A percentile compares a stretch with the other conserved stretches of the same genome.
Evolutionary conservation across 2,888 invertebrate species (phyloP).

Genomic region (Neoaliturus tenellus): DNA sequence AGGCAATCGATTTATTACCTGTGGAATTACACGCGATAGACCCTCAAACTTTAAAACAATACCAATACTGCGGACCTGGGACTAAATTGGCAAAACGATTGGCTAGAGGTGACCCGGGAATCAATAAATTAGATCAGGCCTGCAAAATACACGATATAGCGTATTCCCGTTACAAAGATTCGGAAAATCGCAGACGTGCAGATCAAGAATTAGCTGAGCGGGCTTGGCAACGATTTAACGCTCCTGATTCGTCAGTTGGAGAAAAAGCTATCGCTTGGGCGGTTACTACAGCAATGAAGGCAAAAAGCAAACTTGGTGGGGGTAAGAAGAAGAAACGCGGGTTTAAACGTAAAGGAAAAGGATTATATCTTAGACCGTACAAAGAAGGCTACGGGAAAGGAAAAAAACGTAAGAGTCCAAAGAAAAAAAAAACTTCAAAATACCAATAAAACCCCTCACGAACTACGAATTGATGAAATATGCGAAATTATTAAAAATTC

Average conservation of each 20-base stretch:
- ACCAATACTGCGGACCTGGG: constrained; percentile 59
- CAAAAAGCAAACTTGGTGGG: constrained; percentile 57
- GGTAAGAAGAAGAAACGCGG: constrained; percentile 5
- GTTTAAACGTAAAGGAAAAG: too few species aligned
- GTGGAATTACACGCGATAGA: constrained; percentile 59
- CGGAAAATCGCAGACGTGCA: constrained; percentile 29
- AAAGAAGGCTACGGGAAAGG: not conserved
- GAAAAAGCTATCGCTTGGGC: constrained; percentile 60
- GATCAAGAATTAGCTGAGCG: constrained; percentile 54
- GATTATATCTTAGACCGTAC: constrained; percentile 47
- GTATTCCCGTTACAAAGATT: constrained; percentile 45
- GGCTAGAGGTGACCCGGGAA: constrained; percentile 44
- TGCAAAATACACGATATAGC: constrained; percentile 60
- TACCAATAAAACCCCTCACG: constrained; percentile 26
- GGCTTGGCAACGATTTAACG: constrained; percentile 60
- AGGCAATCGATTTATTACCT: constrained; percentile 38
- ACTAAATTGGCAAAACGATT: constrained; percentile 54
- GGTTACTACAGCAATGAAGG: constrained; percentile 61
- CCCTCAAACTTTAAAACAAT: constrained; percentile 59
- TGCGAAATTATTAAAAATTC: constrained; percentile 65
- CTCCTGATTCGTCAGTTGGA: constrained; percentile 49
- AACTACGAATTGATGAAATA: constrained; percentile 61
- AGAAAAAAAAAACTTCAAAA: not conserved
- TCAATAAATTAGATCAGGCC: constrained; percentile 60
- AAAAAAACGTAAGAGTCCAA: not conserved